Evolutionary conservation across 1,140 invertebrate species (phyloP).

Genomic region (Bombus balteatus): DNA sequence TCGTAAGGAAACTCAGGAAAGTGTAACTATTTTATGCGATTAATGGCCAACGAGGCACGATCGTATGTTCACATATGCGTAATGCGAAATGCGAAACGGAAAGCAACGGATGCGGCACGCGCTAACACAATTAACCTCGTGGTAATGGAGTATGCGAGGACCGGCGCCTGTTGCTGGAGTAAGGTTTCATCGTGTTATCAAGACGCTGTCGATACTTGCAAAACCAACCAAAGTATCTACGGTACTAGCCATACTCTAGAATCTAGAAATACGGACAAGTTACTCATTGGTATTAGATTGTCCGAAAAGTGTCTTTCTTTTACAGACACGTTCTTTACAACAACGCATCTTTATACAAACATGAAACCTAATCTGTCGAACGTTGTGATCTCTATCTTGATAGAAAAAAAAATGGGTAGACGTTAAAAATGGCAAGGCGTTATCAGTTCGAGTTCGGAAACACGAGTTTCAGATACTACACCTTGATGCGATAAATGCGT

Average conservation of each 20-base stretch:
- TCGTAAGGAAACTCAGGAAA: neutral
- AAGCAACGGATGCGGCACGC: constrained; percentile 53
- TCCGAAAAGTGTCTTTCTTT: too few relatives aligned
- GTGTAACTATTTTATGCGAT: neutral
- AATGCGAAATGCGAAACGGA: constrained; percentile 57
- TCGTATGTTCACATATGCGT: constrained; percentile 36
- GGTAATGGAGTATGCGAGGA: constrained; percentile 69
- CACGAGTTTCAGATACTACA: neutral
- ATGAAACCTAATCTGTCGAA: too few relatives aligned
- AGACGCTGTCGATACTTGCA: constrained; percentile 66
- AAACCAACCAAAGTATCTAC: constrained; percentile 36
- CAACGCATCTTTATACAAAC: too few relatives aligned
- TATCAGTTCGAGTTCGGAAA: neutral
- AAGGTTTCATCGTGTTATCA: constrained; percentile 68
- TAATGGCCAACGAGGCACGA: neutral
- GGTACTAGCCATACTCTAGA: neutral
- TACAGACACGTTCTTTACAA: too few relatives aligned
- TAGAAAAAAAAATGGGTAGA: too few relatives aligned
- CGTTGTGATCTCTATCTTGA: too few relatives aligned
- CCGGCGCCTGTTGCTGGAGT: constrained; percentile 49
- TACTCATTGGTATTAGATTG: too few relatives aligned
- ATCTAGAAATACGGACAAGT: neutral
- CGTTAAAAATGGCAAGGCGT: neutral
- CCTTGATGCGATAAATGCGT: neutral
- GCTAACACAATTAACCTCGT: constrained; percentile 65